Conservation (phyloP, 2,797 vertebrate genomes). For the Balearica regulorum region DNA sequence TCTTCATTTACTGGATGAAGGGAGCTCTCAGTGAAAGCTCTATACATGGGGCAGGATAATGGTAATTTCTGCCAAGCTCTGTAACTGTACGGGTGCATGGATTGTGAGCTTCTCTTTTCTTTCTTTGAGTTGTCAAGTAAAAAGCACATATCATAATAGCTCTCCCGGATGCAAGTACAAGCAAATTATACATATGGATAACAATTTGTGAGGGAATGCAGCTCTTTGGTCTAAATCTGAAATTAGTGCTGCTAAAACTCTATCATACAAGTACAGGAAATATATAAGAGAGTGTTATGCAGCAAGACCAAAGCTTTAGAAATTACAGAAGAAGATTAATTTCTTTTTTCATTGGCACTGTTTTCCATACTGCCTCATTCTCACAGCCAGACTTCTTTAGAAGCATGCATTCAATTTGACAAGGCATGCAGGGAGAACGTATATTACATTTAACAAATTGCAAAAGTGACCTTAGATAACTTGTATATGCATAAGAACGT, state of each 20-base stretch:
- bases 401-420: not conserved
- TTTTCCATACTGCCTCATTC: not conserved
- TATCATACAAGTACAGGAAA: not conserved
- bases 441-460: not conserved
- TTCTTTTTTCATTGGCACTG: not conserved
- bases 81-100: not conserved
- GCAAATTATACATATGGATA: not conserved
- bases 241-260: not conserved
- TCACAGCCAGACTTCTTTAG: not conserved
- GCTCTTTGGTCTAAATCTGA: not conserved
- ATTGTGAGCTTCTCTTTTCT: not conserved
- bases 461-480: not conserved
- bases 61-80: slow-evolving; percentile 43
- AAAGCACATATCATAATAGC: not conserved
- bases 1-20: slow-evolving; percentile 77
- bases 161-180: not conserved
- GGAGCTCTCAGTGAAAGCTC: slow-evolving; percentile 62
- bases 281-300: not conserved
- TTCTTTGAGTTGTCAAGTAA: not conserved
- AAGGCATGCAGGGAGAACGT: not conserved
- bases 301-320: not conserved
- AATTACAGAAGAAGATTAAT: not conserved
- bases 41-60: slow-evolving; percentile 43
- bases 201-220: not conserved
- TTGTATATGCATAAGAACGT: not conserved